Conservation (phyloP, 2,888 invertebrate species). For the Venusia cambrica region DNA sequence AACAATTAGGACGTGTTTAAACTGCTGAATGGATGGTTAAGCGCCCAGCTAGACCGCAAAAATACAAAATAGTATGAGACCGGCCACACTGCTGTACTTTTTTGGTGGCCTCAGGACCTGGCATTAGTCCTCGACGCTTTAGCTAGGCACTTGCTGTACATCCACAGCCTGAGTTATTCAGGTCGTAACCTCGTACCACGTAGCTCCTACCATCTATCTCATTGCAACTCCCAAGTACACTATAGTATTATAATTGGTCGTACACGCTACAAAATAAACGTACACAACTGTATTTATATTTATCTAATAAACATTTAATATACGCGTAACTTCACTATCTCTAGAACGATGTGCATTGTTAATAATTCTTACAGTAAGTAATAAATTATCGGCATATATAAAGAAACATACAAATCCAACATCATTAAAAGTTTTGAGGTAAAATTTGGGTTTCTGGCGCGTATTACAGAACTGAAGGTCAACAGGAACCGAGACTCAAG, state of each 20-base stretch:
- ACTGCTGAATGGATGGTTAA: no score
- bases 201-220: slow-evolving; percentile 48
- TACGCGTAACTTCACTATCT: slow-evolving; percentile 23
- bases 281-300: slow-evolving; percentile 48
- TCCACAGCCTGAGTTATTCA: no score
- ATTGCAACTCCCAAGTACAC: slow-evolving; percentile 37
- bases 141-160: no score
- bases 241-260: slow-evolving; percentile 54
- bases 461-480: no score
- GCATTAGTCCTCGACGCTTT: no score
- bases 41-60: no score
- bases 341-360: slow-evolving; percentile 55
- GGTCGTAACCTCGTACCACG: slow-evolving; percentile 54
- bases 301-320: slow-evolving; percentile 49
- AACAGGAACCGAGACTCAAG: no score
- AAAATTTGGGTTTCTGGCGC: slow-evolving; percentile 32
- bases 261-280: slow-evolving; percentile 60
- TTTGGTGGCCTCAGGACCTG: no score
- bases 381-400: slow-evolving; percentile 31
- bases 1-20: no score
- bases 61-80: no score
- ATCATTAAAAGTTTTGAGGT: slow-evolving; percentile 28
- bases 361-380: slow-evolving; percentile 41
- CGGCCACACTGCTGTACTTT: no score
- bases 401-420: slow-evolving; percentile 32